phyloP scores from a whole-genome alignment of 2,888 invertebrate genomes.

The Prosopocoilus inquinatus region DNA sequence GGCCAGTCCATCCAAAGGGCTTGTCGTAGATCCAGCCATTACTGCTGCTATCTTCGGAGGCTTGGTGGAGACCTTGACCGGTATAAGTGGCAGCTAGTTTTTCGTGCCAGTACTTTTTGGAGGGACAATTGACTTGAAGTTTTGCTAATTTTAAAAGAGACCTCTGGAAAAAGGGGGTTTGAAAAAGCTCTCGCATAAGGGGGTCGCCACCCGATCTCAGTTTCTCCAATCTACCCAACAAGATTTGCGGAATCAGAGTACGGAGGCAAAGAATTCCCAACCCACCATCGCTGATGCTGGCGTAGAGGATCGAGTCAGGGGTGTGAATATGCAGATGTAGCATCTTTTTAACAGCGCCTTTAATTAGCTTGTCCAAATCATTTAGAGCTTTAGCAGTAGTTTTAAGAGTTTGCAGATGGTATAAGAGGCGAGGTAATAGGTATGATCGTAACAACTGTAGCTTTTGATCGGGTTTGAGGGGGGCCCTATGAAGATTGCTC shows the following conservation, averaged over 20 bases:
- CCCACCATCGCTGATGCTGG: slow-evolving; percentile 28
- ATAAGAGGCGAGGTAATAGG: slow-evolving; percentile 37
- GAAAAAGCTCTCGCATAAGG: neutral
- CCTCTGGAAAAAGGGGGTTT: neutral
- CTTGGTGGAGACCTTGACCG: slow-evolving; percentile 20
- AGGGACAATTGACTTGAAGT: slow-evolving; percentile 1
- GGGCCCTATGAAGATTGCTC: slow-evolving; percentile 32
- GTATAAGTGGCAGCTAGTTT: neutral
- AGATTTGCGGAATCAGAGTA: slow-evolving; percentile 19
- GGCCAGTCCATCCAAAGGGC: slow-evolving; percentile 25
- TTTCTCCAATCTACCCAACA: slow-evolving; percentile 12
- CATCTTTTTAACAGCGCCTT: slow-evolving; percentile 33
- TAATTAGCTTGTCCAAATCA: slow-evolving; percentile 37
- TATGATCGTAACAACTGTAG: slow-evolving; percentile 35
- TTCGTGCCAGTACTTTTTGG: slow-evolving; percentile 11
- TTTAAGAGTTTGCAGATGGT: neutral
- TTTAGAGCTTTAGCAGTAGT: slow-evolving; percentile 25
- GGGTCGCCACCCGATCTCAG: neutral
- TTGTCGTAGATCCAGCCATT: slow-evolving; percentile 19
- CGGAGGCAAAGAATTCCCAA: too few species aligned
- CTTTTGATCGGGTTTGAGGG: slow-evolving; percentile 47
- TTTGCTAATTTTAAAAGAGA: neutral
- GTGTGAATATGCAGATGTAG: slow-evolving; percentile 34
- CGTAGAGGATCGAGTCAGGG: slow-evolving; percentile 20
- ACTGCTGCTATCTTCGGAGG: slow-evolving; percentile 21